phyloP scores from a whole-genome alignment of 2,797 vertebrate genomes.

The Myotis planiceps region DNA sequence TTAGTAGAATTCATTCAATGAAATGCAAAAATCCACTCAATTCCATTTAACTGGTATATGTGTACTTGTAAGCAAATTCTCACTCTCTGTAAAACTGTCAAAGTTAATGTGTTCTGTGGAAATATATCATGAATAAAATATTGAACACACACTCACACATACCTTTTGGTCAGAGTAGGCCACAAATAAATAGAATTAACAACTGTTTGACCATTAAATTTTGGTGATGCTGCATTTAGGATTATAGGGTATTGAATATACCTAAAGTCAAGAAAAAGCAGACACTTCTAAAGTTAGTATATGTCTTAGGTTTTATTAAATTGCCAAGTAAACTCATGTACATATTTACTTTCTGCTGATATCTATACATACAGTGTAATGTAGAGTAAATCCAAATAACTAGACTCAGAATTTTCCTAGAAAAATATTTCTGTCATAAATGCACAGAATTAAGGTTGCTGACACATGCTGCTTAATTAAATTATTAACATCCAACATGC shows the following conservation, averaged over 20 bases:
- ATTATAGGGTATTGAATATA: not conserved
- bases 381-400: not conserved
- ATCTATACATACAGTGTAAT: not conserved
- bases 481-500: not conserved
- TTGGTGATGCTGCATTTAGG: not conserved
- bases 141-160: not conserved
- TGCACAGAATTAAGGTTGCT: not conserved
- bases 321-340: not conserved
- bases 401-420: not conserved
- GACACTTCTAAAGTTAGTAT: not conserved
- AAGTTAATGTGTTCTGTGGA: conserved; percentile 19
- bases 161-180: not conserved
- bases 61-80: not conserved
- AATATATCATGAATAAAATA: conserved; percentile 15
- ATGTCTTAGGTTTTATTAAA: not conserved
- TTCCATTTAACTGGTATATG: not conserved
- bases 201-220: not conserved
- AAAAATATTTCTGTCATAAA: not conserved
- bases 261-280: conserved; percentile 1
- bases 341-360: not conserved
- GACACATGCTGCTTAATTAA: not conserved
- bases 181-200: not conserved
- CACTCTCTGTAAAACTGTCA: conserved; percentile 21
- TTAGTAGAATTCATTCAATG: not conserved
- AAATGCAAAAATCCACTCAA: conserved; percentile 2